Conservation (phyloP, 35 echinoderm and acorn worm genomes). For the Ophiothrix spiculata region DNA sequence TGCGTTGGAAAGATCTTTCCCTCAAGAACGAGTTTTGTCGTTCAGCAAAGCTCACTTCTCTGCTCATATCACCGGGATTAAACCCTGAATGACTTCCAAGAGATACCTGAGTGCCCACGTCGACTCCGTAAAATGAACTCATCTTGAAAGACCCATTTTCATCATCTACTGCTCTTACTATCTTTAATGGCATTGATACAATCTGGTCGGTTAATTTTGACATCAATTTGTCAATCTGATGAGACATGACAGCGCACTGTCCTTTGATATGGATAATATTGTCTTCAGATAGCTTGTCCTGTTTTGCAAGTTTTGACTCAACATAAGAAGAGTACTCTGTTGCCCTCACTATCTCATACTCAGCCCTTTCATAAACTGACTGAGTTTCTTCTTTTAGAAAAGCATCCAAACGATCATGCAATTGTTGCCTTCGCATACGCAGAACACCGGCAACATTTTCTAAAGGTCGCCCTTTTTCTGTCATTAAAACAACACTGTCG, state of each 20-base stretch:
- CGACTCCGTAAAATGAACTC: slow-evolving; percentile 23
- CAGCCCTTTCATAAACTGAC: background rate
- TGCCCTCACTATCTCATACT: slow-evolving; percentile 4
- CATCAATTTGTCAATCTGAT: slow-evolving; percentile 9
- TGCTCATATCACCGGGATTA: too few species aligned
- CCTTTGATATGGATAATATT: slow-evolving; percentile 17
- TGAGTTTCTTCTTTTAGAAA: slow-evolving; percentile 21
- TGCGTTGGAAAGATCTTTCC: too few species aligned
- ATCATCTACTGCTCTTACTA: slow-evolving; percentile 23
- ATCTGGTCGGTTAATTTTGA: slow-evolving; percentile 13
- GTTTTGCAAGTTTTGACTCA: slow-evolving; percentile 1
- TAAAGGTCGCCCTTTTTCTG: background rate
- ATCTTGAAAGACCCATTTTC: background rate
- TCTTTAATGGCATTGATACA: slow-evolving; percentile 12
- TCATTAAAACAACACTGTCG: background rate
- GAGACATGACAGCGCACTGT: slow-evolving; percentile 18
- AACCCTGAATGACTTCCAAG: too few species aligned
- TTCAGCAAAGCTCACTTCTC: background rate
- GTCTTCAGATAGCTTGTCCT: background rate
- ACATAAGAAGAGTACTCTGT: slow-evolving; percentile 4
- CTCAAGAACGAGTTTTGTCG: background rate
- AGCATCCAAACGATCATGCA: slow-evolving; percentile 20
- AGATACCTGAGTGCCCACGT: slow-evolving; percentile 10
- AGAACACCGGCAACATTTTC: background rate
- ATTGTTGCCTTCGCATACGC: slow-evolving; percentile 1